Base-by-base conservation (phyloP, 2,888 invertebrate species). In the Callyntrura sp. region DNA sequence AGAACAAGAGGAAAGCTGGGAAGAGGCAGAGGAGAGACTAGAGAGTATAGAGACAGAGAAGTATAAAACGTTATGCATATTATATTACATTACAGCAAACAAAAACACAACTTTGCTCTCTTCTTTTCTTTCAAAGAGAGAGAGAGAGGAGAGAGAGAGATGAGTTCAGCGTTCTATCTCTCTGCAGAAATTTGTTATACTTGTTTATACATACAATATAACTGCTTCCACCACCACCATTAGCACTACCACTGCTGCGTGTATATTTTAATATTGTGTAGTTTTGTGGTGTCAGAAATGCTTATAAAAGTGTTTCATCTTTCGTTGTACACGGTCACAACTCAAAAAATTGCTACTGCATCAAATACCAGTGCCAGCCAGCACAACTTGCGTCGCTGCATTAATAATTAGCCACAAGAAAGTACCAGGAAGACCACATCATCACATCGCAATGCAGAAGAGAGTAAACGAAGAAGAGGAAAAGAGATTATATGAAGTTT, bases 61-160 rank as follows among this genome's bases (percentile, higher is more conserved):
- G 6, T 23, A 35, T 45, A 48, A 73, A 48, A 76, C 8, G 45
- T 48, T 20, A 20, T 76, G 51, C 76, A 76, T 51, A 73, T 14
- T 25, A 48, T 23, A 51, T 65, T 25, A 65, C 8, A 6, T 60
- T 60, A 60, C 60, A 68, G 17, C 48, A 73, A 35, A 35, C 35
- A 35, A 35, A n/a, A 76, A 76, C 76, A n/a, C 76, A 76, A 51
- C 51, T 76, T 51, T 51, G 51, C 20, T 76, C 76, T 76, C 25
- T 76, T 14, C 23, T 48, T 14, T 25, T 48, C 73, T 73, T 73
- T 60, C 60, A 17, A 3, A n/a, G 17, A 35, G 35, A 35, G 45
- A 70, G 45, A 45, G 35, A 35, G 35, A 35, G 14, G 20, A 45
- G 35, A 35, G 35, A 35, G 14, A 12, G 45, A 70, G 45, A 45